Conservation (phyloP, 92 coral and sea anemone species). For the Plumapathes pennacea region DNA sequence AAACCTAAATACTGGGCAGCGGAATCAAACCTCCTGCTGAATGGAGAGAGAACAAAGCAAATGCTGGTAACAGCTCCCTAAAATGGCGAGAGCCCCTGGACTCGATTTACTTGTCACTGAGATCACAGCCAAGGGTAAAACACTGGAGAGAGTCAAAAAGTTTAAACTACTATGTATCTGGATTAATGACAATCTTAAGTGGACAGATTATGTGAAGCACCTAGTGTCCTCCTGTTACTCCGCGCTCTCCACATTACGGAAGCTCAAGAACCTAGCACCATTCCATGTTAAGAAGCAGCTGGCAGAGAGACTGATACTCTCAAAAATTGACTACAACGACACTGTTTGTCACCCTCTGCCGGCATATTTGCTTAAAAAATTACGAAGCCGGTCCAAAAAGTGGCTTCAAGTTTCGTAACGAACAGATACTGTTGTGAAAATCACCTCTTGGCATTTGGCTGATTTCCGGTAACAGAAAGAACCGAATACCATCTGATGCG, state of each 20-base stretch:
- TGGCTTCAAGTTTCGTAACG: conserved; percentile 11
- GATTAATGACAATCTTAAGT: background rate
- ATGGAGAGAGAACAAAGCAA: no score
- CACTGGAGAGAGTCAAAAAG: background rate
- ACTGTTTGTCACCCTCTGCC: conserved; percentile 9
- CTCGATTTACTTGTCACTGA: no score
- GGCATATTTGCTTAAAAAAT: conserved; percentile 17
- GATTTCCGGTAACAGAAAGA: conserved; percentile 7
- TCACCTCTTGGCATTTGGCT: conserved; percentile 8
- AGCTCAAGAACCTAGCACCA: conserved; percentile 31
- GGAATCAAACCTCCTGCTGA: no score
- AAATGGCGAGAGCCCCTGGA: no score
- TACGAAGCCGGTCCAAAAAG: conserved; percentile 7
- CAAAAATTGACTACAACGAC: conserved; percentile 37
- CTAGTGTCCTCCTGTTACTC: background rate
- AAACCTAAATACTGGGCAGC: no score
- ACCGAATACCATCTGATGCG: no score
- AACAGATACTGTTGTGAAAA: conserved; percentile 9
- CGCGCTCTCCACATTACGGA: no score
- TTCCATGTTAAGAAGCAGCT: conserved; percentile 27
- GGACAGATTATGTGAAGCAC: background rate
- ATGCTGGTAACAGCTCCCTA: no score
- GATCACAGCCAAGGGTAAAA: no score
- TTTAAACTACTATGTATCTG: background rate
- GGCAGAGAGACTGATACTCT: conserved; percentile 19